phyloP scores from a whole-genome alignment of 2,888 invertebrate species.

The Plusia festucae region DNA sequence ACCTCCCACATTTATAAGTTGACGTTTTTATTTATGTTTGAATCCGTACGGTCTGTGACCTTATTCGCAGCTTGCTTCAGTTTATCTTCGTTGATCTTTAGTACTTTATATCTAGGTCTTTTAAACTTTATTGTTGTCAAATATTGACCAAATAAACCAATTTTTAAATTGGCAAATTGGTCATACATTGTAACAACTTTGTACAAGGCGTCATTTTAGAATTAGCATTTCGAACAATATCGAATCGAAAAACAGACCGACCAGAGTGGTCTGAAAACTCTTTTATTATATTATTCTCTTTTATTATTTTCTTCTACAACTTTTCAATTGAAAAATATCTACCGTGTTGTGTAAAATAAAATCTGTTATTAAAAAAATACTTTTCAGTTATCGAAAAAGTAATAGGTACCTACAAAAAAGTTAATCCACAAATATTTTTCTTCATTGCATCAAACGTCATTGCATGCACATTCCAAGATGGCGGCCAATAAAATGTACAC shows the following conservation, averaged over 20 bases:
- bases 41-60: background rate
- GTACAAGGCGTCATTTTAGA: too few relatives aligned
- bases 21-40: conserved; percentile 33
- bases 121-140: background rate
- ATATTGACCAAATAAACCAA: background rate
- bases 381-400: background rate
- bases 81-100: background rate
- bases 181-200: background rate
- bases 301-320: too few relatives aligned
- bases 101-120: background rate
- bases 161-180: background rate
- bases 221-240: too few relatives aligned
- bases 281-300: too few relatives aligned
- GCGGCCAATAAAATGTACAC: conserved; percentile 24
- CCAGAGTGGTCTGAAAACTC: background rate
- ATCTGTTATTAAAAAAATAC: background rate
- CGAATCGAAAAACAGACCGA: too few relatives aligned
- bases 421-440: conserved; percentile 13
- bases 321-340: too few relatives aligned
- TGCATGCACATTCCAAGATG: conserved; percentile 55
- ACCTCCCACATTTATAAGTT: conserved; percentile 38
- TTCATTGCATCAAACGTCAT: conserved; percentile 43
- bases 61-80: background rate
- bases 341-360: background rate
- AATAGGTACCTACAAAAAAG: too few relatives aligned